Evolutionary conservation across 2,888 invertebrate species (phyloP).

Genomic region (Ecliptopera silaceata): DNA sequence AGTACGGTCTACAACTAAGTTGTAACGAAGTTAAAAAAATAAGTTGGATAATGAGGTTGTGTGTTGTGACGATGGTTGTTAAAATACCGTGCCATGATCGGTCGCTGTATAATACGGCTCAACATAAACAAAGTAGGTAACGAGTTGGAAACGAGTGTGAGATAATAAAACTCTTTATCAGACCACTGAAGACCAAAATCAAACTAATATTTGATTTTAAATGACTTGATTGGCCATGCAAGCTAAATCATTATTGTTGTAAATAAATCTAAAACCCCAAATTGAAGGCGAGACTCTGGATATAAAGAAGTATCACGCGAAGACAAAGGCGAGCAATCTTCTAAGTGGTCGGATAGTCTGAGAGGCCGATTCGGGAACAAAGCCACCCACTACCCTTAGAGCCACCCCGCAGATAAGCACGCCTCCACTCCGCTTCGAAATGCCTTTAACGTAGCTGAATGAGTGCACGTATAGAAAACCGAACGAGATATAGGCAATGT

Average conservation of each 20-base stretch:
- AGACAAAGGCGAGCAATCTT: constrained; percentile 77
- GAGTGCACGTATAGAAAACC: constrained; percentile 53
- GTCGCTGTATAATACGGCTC: no score
- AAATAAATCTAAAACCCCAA: constrained; percentile 60
- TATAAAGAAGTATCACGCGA: constrained; percentile 67
- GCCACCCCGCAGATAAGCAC: constrained; percentile 62
- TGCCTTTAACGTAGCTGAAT: constrained; percentile 63
- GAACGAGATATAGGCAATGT: constrained; percentile 54
- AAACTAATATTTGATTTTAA: constrained; percentile 21
- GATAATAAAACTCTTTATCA: no score
- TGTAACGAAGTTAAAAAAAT: no score
- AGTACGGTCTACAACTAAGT: no score
- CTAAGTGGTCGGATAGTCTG: constrained; percentile 74
- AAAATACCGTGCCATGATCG: no score
- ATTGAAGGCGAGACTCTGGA: constrained; percentile 57
- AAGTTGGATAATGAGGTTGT: no score
- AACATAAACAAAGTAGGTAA: no score
- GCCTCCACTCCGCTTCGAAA: constrained; percentile 62
- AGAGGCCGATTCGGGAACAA: constrained; percentile 57
- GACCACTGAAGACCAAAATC: constrained; percentile 1
- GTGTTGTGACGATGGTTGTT: no score
- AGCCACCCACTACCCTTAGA: constrained; percentile 51
- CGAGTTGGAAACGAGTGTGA: no score
- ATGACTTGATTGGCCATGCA: constrained; percentile 39
- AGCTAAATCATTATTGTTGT: constrained; percentile 44